Evolutionary conservation across 2,797 vertebrate species (phyloP).

Genomic region (Balearica regulorum): DNA sequence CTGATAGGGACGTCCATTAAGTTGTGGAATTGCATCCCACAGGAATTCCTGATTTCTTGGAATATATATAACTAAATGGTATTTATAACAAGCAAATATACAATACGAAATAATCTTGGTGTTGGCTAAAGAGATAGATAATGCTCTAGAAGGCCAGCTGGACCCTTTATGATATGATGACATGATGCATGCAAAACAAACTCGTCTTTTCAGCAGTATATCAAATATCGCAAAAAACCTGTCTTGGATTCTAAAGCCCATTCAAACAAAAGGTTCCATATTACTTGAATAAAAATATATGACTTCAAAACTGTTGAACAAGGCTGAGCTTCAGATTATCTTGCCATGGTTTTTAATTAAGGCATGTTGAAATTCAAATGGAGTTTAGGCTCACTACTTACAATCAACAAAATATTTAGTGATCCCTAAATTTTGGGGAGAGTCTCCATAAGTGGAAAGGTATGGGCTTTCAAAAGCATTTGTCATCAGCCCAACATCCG

Average conservation of each 20-base stretch:
- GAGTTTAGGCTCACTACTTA: neutral
- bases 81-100: conserved; percentile 37
- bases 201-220: neutral
- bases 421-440: neutral
- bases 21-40: conserved; percentile 61
- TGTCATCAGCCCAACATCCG: neutral
- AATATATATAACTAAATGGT: conserved; percentile 40
- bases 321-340: neutral
- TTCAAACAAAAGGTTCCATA: neutral
- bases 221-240: neutral
- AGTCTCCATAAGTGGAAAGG: neutral
- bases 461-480: neutral
- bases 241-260: neutral
- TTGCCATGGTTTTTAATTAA: neutral
- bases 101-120: conserved; percentile 16
- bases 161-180: neutral
- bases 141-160: neutral
- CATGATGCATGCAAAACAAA: neutral
- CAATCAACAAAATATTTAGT: neutral
- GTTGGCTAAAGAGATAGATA: conserved; percentile 24
- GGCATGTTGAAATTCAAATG: neutral
- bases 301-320: neutral
- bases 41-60: conserved; percentile 61
- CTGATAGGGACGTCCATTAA: conserved; percentile 72
- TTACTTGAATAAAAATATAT: neutral